Percentiles rank a stretch among this genome's conserved stretches.
Conservation (phyloP, 1,140 invertebrate genomes). For the Glossosoma conforme region DNA sequence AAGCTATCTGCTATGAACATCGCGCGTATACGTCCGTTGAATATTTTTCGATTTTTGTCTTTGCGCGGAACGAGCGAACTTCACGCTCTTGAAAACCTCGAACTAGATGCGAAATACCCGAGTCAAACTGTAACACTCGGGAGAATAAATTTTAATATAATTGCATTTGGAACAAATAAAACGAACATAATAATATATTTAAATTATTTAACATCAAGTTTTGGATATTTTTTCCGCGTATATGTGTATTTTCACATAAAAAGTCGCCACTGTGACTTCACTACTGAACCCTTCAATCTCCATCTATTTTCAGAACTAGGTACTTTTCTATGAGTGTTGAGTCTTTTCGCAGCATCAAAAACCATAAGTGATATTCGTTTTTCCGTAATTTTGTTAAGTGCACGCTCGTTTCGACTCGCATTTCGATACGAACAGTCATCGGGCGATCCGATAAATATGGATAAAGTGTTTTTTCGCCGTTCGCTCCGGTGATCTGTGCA, state of each 20-base stretch:
- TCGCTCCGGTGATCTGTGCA: slow-evolving; percentile 15
- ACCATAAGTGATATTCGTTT: slow-evolving; percentile 25
- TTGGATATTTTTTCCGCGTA: background rate
- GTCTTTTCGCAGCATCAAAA: slow-evolving; percentile 27
- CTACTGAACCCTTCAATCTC: slow-evolving; percentile 23
- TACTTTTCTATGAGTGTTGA: slow-evolving; percentile 26
- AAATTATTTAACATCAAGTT: too few relatives aligned
- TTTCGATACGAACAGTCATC: slow-evolving; percentile 17
- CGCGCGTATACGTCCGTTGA: slow-evolving; percentile 5
- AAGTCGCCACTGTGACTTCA: slow-evolving; percentile 17
- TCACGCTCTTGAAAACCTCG: slow-evolving; percentile 2
- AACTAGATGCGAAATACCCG: slow-evolving; percentile 9
- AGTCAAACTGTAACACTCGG: slow-evolving; percentile 8
- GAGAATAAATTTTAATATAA: background rate
- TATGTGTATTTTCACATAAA: slow-evolving; percentile 2
- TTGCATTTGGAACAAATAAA: background rate
- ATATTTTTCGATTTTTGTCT: slow-evolving; percentile 7
- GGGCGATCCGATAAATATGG: slow-evolving; percentile 11
- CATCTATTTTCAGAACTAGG: slow-evolving; percentile 26
- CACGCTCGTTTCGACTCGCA: slow-evolving; percentile 13
- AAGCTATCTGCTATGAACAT: too few relatives aligned
- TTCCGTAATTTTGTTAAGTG: slow-evolving; percentile 22
- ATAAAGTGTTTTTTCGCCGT: slow-evolving; percentile 20
- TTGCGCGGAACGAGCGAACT: background rate
- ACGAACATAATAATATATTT: background rate